Percentiles rank a stretch among this genome's conserved stretches.
These are phyloP conservation scores for Neoseiulus cucumeris DNA, from an alignment of 1,140 invertebrate species.

Conservation along the genomic window DNA sequence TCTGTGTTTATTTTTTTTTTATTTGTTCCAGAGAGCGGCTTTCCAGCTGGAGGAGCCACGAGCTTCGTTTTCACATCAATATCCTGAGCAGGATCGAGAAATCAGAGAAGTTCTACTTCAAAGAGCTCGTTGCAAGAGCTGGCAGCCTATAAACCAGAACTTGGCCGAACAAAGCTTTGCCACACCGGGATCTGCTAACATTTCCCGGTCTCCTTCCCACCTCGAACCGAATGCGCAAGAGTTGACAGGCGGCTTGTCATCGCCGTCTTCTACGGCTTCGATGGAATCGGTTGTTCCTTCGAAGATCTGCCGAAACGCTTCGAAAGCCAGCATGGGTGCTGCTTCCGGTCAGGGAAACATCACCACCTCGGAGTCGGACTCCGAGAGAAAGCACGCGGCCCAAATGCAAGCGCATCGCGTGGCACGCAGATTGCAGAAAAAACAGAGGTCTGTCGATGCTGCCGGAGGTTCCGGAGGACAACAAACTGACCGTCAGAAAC, in stretches of 20 bases:
- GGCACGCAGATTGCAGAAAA: not conserved
- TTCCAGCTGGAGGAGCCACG: conserved; percentile 7
- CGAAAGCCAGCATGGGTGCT: not conserved
- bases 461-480: not conserved
- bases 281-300: conserved; percentile 7
- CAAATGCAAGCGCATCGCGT: not conserved
- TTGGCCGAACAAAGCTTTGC: not conserved
- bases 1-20: not conserved
- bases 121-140: not conserved
- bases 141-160: not conserved
- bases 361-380: conserved; percentile 7
- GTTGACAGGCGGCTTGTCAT: not conserved
- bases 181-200: not conserved
- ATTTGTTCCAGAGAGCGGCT: not conserved
- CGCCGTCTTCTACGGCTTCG: not conserved
- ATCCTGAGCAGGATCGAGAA: not conserved
- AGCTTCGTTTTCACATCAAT: not conserved
- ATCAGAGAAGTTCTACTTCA: conserved; percentile 1
- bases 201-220: not conserved
- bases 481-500: not conserved
- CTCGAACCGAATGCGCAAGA: conserved; percentile 2
- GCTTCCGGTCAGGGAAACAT: conserved; percentile 1
- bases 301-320: conserved; percentile 3
- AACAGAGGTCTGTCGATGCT: conserved; percentile 2
- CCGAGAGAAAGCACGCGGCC: not conserved